Base-by-base conservation (phyloP, 2,888 invertebrate genomes). In the Pseudanteris insignis region DNA sequence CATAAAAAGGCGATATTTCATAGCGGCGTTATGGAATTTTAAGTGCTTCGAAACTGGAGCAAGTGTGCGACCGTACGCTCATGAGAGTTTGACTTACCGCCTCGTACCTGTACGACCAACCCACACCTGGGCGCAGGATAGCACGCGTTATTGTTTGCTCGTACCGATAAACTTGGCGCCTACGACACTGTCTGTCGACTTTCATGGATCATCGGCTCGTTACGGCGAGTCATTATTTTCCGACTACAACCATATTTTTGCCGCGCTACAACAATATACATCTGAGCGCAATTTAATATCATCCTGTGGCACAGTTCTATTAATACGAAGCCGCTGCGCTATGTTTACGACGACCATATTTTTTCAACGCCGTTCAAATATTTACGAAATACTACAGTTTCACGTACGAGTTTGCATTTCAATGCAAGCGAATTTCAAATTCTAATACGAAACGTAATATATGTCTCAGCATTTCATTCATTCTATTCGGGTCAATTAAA, bases 11-110 rank as follows among this genome's bases (percentile, higher is more conserved):
- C n/a, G n/a, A n/a, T n/a, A n/a, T n/a, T n/a, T 43, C 65, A 57
- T 54, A 64, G 67, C 68, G 67, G 59, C 51, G 68, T 67, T 68
- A 67, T 69, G 60, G 65, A 67, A 68, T 70, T 69, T 70, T 65
- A 67, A 70, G 65, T 64, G 65, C 58, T 32, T 28, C 50, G 54
- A 55, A 41, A 64, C 58, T 32, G 29, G 46, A 37, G 37, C 58
- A 58, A 48, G 63, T 54, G 38, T 13, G n/a, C 41, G 24, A 36
- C 33, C 53, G 37, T 61, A 61, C 67, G 48, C 67, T 68, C 66
- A 62, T 62, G 65, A 59, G 58, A 67, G 61, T 71, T 69, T 70
- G 71, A 71, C 70, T 70, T 70, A 70, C 64, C 46, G 65, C 64
- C 67, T 69, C 64, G 54, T 67, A 64, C 65, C 53, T 59, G 57